A percentile compares a stretch with the other conserved stretches of the same genome.
Evolutionary conservation across 2,113 vertebrate genomes (phyloP).

Genomic region (Psittacula cyanocephala): DNA sequence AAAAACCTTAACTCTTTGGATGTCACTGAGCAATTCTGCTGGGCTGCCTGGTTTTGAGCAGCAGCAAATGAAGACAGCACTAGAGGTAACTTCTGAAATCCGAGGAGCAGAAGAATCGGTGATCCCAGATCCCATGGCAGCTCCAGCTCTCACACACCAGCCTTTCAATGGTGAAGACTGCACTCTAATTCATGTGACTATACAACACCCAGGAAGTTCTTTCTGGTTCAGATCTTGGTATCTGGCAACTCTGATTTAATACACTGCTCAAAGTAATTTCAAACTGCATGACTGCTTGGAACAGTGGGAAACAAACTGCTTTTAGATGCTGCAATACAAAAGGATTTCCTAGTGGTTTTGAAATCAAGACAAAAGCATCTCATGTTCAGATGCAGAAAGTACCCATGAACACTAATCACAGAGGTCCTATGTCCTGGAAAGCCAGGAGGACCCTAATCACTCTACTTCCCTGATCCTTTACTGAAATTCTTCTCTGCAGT

Average conservation of each 20-base stretch:
- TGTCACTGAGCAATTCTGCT: not conserved
- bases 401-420: not conserved
- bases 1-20: not conserved
- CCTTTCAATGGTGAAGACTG: not conserved
- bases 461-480: not conserved
- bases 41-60: not conserved
- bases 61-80: not conserved
- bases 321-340: not conserved
- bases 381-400: not conserved
- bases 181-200: not conserved
- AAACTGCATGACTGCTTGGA: not conserved
- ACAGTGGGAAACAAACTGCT: not conserved
- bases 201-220: not conserved
- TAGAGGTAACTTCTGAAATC: not conserved
- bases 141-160: not conserved
- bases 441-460: not conserved
- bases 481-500: not conserved
- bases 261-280: not conserved
- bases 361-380: not conserved
- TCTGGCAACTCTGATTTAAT: not conserved
- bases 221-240: not conserved
- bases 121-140: not conserved
- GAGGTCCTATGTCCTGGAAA: not conserved
- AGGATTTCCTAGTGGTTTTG: not conserved
- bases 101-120: not conserved